Conservation (phyloP, 1,140 invertebrate species). For the Drosophila nasuta region DNA sequence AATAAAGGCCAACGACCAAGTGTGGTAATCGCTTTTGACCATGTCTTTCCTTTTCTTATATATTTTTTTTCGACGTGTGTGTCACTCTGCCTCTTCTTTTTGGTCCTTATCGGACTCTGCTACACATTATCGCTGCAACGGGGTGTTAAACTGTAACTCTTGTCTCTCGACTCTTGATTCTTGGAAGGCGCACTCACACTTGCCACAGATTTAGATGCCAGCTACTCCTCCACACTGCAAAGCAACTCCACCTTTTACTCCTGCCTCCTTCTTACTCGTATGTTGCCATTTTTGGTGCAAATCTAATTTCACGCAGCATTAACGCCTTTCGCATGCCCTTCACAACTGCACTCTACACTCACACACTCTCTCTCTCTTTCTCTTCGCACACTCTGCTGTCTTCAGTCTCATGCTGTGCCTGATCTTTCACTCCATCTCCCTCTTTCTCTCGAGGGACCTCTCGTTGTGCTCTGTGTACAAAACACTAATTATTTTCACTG, state of each 20-base stretch:
- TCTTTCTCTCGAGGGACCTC: conserved; percentile 18
- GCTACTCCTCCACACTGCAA: conserved; percentile 40
- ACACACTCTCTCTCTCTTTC: conserved; percentile 9
- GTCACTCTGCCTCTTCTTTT: conserved; percentile 56
- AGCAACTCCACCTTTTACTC: conserved; percentile 6
- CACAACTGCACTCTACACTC: conserved; percentile 33
- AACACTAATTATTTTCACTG: conserved; percentile 84
- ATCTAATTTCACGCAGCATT: conserved; percentile 85
- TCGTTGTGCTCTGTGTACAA: conserved; percentile 67
- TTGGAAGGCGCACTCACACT: conserved; percentile 53
- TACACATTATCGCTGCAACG: conserved; percentile 62
- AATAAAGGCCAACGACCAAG: conserved; percentile 41
- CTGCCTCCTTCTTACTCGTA: not conserved
- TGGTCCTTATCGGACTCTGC: conserved; percentile 61
- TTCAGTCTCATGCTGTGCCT: conserved; percentile 59
- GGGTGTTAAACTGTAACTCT: conserved; percentile 84
- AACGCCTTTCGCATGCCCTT: conserved; percentile 80
- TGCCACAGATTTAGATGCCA: conserved; percentile 51
- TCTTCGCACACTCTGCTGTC: not conserved
- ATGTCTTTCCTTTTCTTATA: conserved; percentile 42
- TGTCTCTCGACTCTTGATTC: conserved; percentile 35
- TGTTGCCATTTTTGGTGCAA: conserved; percentile 72
- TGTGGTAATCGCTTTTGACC: conserved; percentile 82
- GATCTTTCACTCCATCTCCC: conserved; percentile 42
- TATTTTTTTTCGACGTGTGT: conserved; percentile 64